These are phyloP conservation scores for Eurois occulta DNA, from an alignment of 2,888 invertebrate genomes.

Conservation along the genomic window DNA sequence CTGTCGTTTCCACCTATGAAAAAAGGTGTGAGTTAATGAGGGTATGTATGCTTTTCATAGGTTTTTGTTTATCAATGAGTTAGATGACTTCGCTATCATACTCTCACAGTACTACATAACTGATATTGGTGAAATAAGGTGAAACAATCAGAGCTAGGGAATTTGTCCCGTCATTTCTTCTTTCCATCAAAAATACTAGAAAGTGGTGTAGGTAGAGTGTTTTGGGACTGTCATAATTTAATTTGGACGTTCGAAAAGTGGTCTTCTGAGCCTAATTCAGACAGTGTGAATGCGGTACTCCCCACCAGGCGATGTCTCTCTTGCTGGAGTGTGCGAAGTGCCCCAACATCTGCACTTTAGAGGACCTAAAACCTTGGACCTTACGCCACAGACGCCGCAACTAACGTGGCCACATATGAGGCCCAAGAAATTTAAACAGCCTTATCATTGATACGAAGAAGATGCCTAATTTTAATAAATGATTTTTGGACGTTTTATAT, in stretches of 20 bases:
- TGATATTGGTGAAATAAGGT: background rate
- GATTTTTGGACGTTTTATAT: background rate
- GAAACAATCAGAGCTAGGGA: background rate
- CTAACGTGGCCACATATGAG: too few relatives aligned
- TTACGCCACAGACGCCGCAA: too few relatives aligned
- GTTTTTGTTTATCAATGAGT: background rate
- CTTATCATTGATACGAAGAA: background rate
- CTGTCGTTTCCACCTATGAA: background rate
- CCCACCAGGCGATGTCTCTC: background rate
- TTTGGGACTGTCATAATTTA: background rate
- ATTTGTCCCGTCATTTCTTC: background rate
- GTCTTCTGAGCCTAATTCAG: background rate
- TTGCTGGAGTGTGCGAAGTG: background rate
- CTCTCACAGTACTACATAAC: background rate
- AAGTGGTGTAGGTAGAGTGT: background rate
- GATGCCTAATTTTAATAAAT: background rate
- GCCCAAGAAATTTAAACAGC: background rate
- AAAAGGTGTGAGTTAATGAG: background rate
- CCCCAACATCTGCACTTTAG: background rate
- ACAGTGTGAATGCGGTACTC: background rate
- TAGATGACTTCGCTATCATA: background rate
- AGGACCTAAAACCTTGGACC: too few relatives aligned
- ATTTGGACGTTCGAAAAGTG: background rate
- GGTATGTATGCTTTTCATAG: background rate
- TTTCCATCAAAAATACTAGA: background rate